Base-by-base conservation (phyloP, 64 coral and sea anemone genomes). In the Orbicella faveolata region DNA sequence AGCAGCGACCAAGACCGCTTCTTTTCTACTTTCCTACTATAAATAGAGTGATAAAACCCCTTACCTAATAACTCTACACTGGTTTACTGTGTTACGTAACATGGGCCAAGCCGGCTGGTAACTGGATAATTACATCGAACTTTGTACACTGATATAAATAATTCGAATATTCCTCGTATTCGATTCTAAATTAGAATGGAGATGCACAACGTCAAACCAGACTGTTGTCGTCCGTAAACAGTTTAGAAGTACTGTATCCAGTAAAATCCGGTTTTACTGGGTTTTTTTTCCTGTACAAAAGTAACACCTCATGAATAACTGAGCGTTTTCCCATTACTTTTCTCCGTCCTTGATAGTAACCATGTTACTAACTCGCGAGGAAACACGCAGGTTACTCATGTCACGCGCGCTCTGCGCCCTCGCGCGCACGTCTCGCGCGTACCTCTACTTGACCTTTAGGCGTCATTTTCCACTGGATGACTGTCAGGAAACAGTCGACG, bases 111-210 rank as follows among this genome's bases (percentile, higher is more conserved):
- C 41, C 21, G 20, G 75, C 75, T 51, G 20, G 75, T 53, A 52
- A 78, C 44, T 44, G 39, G 21, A 52, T 85, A 85, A 85, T 85
- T 85, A 85, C 82, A 85, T 41, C 82, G 12, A 85, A 85, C 64
- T 85, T 85, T 85, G 35, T 85, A 85, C 82, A 85, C 82, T 65
- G 66, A 85, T 85, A 85, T 85, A 85, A 85, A 85, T 85, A 85
- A 85, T 48, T 44, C 68, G 63, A n/a, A 85, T 85, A 85, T 72
- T 85, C 63, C 36, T 85, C 36, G 63, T 85, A 72, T 79, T 73
- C 80, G 36, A 72, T 37, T 73, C 82, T 85, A 72, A 85, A 85
- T 85, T 85, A 53, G 44, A 72, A 85, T 66, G 73, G 23, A 44
- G 82, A 53, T 85, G 64, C 66, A n/a, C 34, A 70, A 41, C 48